Evolutionary conservation across 2,888 invertebrate genomes (phyloP).

Genomic region (Pharmacophagus antenor): DNA sequence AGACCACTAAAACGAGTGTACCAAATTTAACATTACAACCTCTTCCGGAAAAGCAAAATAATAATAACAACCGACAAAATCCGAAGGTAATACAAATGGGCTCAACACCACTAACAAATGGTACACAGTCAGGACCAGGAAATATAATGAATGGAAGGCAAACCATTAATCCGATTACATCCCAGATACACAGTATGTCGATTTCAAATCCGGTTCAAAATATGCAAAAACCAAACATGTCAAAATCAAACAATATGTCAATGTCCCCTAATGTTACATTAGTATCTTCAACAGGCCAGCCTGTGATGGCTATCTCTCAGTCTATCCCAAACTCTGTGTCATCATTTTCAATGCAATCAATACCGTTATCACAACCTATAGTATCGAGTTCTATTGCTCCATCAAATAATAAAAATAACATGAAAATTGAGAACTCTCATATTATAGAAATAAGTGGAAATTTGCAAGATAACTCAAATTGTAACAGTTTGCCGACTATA

Average conservation of each 20-base stretch:
- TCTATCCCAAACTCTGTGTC: constrained; percentile 61
- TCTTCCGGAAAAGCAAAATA: constrained; percentile 65
- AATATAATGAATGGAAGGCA: constrained; percentile 63
- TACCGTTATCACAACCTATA: constrained; percentile 73
- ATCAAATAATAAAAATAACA: constrained; percentile 59
- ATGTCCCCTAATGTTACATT: constrained; percentile 73
- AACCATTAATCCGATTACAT: constrained; percentile 73
- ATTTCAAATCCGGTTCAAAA: constrained; percentile 63
- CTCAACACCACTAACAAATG: constrained; percentile 51
- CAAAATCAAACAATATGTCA: constrained; percentile 62
- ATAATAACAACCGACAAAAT: constrained; percentile 57
- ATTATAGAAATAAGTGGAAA: constrained; percentile 76
- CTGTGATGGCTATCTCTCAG: constrained; percentile 75
- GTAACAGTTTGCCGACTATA: constrained; percentile 65
- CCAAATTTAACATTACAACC: constrained; percentile 76
- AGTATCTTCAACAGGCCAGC: constrained; percentile 70
- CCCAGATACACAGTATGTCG: constrained; percentile 72
- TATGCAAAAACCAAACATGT: constrained; percentile 57
- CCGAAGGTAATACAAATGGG: constrained; percentile 75
- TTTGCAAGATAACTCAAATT: constrained; percentile 62
- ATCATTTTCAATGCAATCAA: constrained; percentile 69
- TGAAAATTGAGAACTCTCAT: constrained; percentile 71
- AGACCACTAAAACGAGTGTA: constrained; percentile 64
- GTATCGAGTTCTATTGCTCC: constrained; percentile 74
- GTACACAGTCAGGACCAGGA: constrained; percentile 56